Conservation (phyloP, 2,888 invertebrate genomes). For the Anodontia alba region DNA sequence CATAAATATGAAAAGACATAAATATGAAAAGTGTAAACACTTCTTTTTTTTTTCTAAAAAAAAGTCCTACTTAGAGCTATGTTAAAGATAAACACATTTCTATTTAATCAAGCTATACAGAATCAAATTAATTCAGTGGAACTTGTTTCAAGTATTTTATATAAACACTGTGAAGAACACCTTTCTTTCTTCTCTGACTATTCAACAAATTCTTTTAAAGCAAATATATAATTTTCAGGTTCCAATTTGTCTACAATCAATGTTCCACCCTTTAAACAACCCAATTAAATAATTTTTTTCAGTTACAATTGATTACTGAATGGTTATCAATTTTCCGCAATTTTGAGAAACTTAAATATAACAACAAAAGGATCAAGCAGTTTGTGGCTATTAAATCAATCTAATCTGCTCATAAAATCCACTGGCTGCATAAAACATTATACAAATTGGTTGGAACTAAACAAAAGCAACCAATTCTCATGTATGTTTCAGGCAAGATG, state of each 20-base stretch:
- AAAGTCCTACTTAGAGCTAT: too few species aligned
- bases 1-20: too few species aligned
- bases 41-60: too few species aligned
- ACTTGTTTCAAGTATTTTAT: background rate
- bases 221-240: background rate
- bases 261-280: background rate
- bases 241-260: conserved; percentile 10
- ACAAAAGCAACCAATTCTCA: too few species aligned
- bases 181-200: background rate
- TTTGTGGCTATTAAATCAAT: background rate
- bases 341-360: background rate
- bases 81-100: too few species aligned
- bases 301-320: conserved; percentile 1
- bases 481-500: too few species aligned
- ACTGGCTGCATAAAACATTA: background rate
- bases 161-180: background rate
- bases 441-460: background rate
- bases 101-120: too few species aligned
- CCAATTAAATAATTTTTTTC: conserved; percentile 14
- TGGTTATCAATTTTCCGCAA: background rate
- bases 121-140: background rate
- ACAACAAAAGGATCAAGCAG: background rate
- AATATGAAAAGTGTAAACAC: too few species aligned
- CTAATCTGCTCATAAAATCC: background rate
- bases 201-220: background rate